Evolutionary conservation across 2,888 invertebrate genomes (phyloP), one percentile per base, ranked within the genome.

Genomic region (Brachyptera risi): DNA sequence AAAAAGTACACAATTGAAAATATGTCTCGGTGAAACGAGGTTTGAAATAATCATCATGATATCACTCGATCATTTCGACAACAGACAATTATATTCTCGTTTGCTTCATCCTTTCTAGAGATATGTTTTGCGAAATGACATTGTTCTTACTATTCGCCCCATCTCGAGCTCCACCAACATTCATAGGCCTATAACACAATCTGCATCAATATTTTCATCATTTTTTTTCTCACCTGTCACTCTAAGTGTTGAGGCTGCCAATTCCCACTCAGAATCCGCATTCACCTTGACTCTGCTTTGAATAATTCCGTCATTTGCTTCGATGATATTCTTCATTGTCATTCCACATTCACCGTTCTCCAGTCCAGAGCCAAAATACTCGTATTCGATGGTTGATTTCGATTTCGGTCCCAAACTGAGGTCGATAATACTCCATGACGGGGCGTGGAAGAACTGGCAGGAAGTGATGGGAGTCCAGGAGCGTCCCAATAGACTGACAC

Each of bases 141-240:
- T n/a, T n/a, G n/a, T n/a, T n/a, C n/a, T n/a, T n/a, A n/a, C n/a
- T n/a, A n/a, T n/a, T n/a, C n/a, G n/a, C n/a, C n/a, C n/a, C n/a
- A n/a, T n/a, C n/a, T n/a, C n/a, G n/a, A n/a, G n/a, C n/a, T n/a
- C n/a, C n/a, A n/a, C n/a, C n/a, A n/a, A n/a, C n/a, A n/a, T n/a
- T n/a, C n/a, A n/a, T n/a, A n/a, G n/a, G n/a, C n/a, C n/a, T n/a
- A n/a, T n/a, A n/a, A n/a, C n/a, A n/a, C n/a, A n/a, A n/a, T n/a
- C n/a, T n/a, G n/a, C n/a, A n/a, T n/a, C n/a, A n/a, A n/a, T n/a
- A n/a, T n/a, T n/a, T n/a, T n/a, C n/a, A n/a, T n/a, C n/a, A n/a
- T n/a, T n/a, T n/a, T n/a, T n/a, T n/a, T n/a, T n/a, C 50, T 51
- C 31, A 51, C 50, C n/a, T 3, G 50, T 51, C 9, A 51, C 50